phyloP scores from a whole-genome alignment of 2,113 vertebrate genomes.

The Chamaetylas fuelleborni region DNA sequence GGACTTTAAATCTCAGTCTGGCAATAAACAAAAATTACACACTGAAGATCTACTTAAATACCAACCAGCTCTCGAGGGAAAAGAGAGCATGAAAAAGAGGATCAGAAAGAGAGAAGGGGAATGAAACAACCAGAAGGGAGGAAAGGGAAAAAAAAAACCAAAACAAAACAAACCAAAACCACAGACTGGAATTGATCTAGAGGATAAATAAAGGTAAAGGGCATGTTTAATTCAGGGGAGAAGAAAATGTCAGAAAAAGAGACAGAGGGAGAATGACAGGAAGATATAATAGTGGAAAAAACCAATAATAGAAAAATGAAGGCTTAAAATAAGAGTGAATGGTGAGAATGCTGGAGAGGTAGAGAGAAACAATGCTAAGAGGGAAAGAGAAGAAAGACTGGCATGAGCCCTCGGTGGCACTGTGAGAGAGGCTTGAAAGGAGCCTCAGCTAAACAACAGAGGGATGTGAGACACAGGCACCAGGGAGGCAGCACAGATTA shows the following conservation, averaged over 20 bases:
- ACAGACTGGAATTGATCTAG: background rate
- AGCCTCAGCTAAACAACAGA: background rate
- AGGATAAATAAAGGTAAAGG: conserved; percentile 39
- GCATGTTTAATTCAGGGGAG: background rate
- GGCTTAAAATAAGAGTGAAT: background rate
- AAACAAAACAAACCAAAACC: too few species aligned
- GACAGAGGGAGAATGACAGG: background rate
- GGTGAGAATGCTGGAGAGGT: background rate
- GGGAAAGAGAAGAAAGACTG: background rate
- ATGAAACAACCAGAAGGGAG: background rate
- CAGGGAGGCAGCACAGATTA: background rate
- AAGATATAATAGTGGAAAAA: background rate
- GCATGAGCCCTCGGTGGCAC: background rate
- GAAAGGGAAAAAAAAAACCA: background rate
- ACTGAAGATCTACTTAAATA: background rate
- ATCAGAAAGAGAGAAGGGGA: background rate
- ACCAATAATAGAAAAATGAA: background rate
- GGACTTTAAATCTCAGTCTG: background rate
- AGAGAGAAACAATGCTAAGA: background rate
- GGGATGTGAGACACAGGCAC: background rate
- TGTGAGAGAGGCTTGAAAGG: background rate
- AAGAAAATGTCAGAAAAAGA: conserved; percentile 24
- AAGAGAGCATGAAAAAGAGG: background rate
- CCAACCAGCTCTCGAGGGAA: background rate
- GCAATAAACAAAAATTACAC: background rate